Conservation (phyloP, 2,113 vertebrate genomes). For the Pollimyrus isidori region DNA sequence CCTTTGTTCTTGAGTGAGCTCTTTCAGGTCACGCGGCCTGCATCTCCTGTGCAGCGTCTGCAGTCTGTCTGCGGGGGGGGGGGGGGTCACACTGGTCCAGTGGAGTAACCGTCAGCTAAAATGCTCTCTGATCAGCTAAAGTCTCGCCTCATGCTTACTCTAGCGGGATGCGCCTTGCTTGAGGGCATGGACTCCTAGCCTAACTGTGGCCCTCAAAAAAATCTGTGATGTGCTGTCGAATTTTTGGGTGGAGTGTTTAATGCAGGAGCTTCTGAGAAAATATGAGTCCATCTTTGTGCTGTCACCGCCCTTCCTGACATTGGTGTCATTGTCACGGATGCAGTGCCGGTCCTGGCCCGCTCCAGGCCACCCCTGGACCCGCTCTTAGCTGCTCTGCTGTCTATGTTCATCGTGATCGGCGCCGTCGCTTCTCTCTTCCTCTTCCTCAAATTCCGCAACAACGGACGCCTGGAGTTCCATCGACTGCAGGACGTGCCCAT, state of each 20-base stretch:
- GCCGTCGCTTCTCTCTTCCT: constrained; percentile 68
- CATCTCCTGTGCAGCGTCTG: background rate
- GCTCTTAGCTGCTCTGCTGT: constrained; percentile 69
- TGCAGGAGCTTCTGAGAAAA: background rate
- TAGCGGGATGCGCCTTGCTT: background rate
- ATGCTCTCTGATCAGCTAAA: background rate
- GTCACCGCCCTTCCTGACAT: background rate
- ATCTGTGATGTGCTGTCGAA: background rate
- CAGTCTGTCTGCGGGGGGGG: background rate
- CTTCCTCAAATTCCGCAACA: constrained; percentile 71
- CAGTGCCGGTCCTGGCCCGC: constrained; percentile 21
- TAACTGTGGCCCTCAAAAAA: background rate
- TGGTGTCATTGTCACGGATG: constrained; percentile 32
- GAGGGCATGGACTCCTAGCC: background rate
- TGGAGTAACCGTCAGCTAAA: background rate
- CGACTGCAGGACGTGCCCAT: constrained; percentile 73
- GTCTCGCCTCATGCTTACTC: background rate
- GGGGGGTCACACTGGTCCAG: background rate
- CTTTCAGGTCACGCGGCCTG: background rate
- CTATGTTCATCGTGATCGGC: constrained; percentile 68
- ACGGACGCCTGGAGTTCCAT: constrained; percentile 71
- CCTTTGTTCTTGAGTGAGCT: background rate
- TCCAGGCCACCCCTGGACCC: constrained; percentile 60
- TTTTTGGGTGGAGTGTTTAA: background rate
- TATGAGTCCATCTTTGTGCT: background rate